Conservation (phyloP, 1,140 invertebrate species). For the Drosophila ohnishii region DNA sequence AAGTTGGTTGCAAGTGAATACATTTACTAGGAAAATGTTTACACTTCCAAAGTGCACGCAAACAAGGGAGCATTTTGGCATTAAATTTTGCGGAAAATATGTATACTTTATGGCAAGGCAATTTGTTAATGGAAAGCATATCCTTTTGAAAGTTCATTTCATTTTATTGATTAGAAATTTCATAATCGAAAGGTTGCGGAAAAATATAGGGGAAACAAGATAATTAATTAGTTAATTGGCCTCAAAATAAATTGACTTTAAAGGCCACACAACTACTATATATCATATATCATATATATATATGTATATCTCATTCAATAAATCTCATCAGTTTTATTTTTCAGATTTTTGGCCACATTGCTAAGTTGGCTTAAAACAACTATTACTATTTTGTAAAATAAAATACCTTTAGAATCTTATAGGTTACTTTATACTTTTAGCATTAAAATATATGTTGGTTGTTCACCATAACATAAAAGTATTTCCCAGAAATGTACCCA, state of each 20-base stretch:
- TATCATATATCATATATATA: no score
- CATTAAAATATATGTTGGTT: neutral
- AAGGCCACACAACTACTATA: no score
- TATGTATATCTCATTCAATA: no score
- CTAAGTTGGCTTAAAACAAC: neutral
- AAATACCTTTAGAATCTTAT: no score
- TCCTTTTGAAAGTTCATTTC: neutral
- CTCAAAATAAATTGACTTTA: neutral
- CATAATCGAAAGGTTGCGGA: no score
- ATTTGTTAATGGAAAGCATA: neutral
- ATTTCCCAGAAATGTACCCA: neutral
- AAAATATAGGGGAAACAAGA: neutral
- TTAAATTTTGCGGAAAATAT: slow-evolving; percentile 3
- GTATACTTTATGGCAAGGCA: neutral
- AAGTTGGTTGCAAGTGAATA: neutral
- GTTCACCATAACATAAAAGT: no score
- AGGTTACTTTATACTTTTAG: neutral
- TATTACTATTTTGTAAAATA: neutral
- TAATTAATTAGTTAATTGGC: neutral
- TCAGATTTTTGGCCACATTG: no score
- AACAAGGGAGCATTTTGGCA: neutral
- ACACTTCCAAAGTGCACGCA: neutral
- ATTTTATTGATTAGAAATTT: neutral
- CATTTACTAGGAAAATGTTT: slow-evolving; percentile 20
- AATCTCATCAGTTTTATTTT: no score